These are phyloP conservation scores for Melitaea athalia DNA, from an alignment of 2,888 invertebrate species.

Conservation along the genomic window DNA sequence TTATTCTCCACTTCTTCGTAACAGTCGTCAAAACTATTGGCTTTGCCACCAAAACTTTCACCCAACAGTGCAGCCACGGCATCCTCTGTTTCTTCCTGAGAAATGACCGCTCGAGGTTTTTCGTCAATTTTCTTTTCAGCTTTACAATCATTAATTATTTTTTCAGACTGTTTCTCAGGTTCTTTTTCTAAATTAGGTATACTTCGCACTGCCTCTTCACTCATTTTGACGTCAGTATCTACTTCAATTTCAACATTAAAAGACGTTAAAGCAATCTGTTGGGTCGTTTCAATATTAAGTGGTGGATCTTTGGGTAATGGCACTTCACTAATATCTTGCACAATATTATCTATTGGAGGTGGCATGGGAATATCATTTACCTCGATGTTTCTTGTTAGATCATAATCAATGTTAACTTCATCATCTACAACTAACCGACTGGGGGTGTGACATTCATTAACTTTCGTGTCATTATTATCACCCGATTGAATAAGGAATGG, in stretches of 20 bases:
- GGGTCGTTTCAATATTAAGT: slow-evolving; percentile 42
- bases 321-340: slow-evolving; percentile 72
- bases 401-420: slow-evolving; percentile 51
- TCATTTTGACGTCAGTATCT: slow-evolving; percentile 65
- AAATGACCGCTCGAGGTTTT: slow-evolving; percentile 91
- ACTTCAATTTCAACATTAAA: slow-evolving; percentile 62
- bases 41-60: slow-evolving; percentile 89
- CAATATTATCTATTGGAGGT: slow-evolving; percentile 61
- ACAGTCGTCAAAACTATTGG: slow-evolving; percentile 79
- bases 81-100: slow-evolving; percentile 96
- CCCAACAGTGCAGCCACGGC: slow-evolving; percentile 94
- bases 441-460: slow-evolving; percentile 40
- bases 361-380: slow-evolving; percentile 72
- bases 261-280: slow-evolving; percentile 40
- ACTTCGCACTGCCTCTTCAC: slow-evolving; percentile 91
- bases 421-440: slow-evolving; percentile 48
- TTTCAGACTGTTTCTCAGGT: slow-evolving; percentile 55
- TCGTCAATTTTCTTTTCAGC: slow-evolving; percentile 85
- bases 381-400: slow-evolving; percentile 59
- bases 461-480: slow-evolving; percentile 48
- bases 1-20: slow-evolving; percentile 78
- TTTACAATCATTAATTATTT: slow-evolving; percentile 61
- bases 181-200: slow-evolving; percentile 83
- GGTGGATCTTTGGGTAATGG: slow-evolving; percentile 69
- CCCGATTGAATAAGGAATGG: slow-evolving; percentile 58